phyloP scores from a whole-genome alignment of 2,113 vertebrate genomes.

The Tyto alba region DNA sequence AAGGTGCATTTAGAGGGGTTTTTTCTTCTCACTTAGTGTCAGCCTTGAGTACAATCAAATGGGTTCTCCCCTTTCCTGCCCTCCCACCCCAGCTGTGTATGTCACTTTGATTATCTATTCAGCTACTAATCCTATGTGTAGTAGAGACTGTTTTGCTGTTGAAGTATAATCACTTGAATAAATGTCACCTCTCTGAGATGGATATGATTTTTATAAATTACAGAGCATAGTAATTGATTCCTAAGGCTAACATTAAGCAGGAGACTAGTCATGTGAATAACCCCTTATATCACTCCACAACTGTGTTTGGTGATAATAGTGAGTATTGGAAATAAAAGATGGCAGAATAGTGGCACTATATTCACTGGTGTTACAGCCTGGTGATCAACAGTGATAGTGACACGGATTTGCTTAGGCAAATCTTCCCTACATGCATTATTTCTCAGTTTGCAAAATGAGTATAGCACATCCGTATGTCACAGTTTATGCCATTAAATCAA shows the following conservation, averaged over 20 bases:
- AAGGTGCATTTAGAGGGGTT: not conserved
- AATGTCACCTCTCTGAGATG: not conserved
- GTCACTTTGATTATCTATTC: not conserved
- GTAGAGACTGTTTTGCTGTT: not conserved
- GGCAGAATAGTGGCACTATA: not conserved
- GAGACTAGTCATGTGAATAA: not conserved
- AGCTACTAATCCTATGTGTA: not conserved
- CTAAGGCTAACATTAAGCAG: not conserved
- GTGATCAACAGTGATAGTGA: not conserved
- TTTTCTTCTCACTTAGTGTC: not conserved
- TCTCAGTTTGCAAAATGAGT: not conserved
- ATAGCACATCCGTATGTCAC: fast-evolving
- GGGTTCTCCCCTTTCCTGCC: not conserved
- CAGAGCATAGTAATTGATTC: not conserved
- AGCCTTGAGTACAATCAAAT: not conserved
- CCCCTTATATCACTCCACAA: not conserved
- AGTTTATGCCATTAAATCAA: not conserved
- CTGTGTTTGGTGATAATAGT: not conserved
- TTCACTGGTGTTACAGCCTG: not conserved
- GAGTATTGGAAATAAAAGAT: not conserved
- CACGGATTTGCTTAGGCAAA: not conserved
- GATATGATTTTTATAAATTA: not conserved
- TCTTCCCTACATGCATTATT: not conserved
- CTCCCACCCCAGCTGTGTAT: not conserved
- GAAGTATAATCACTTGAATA: not conserved